Base-by-base conservation (phyloP, 2,113 vertebrate genomes). In the Triplophysa dalaica region DNA sequence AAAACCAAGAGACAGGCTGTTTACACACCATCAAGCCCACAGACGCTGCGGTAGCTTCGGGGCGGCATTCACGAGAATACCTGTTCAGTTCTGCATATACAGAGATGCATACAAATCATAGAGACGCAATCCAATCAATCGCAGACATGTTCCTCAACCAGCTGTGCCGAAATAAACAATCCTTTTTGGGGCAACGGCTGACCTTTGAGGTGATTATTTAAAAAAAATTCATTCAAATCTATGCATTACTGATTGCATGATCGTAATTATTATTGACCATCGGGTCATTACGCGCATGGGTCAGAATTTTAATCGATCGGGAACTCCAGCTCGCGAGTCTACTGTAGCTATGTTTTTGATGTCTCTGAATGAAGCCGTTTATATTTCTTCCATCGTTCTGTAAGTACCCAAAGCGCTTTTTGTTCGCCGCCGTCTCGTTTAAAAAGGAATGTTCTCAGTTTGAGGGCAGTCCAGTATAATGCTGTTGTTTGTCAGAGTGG, bases 21-120 rank as follows among this genome's bases (percentile, higher is more conserved):
- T 81, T 84, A 79, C 68, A 84, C n/a, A 75, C 38, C 13, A 73
- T 70, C 79, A 82, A 67, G 62, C 60, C 60, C 69, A 56, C 62
- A 56, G 72, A 82, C 70, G 14, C 5, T 54, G 62, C 64, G 22
- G 45, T 79, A 61, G 61, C 58, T 52, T 50, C 24, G 17, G 21
- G 54, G 56, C 45, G 66, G 43, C 17, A 4, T 14, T 45, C 26
- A 50, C 24, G 16, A 48, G 62, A 81, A 75, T 81, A 81, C 72
- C 10, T 56, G 38, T 66, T 48, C 16, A 4, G 22, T 65, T 17
- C 48, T 21, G 29, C 5, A 38, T 21, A 22, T 16, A 33, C n/a
- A 58, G 45, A 75, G 69, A 17, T 8, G 24, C 5, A 70, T 13
- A 70, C 63, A 69, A 56, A 75, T 54, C 21, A 52, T 12, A 8